Evolutionary conservation across 1,140 invertebrate species (phyloP).

Genomic region (Portunus trituberculatus): DNA sequence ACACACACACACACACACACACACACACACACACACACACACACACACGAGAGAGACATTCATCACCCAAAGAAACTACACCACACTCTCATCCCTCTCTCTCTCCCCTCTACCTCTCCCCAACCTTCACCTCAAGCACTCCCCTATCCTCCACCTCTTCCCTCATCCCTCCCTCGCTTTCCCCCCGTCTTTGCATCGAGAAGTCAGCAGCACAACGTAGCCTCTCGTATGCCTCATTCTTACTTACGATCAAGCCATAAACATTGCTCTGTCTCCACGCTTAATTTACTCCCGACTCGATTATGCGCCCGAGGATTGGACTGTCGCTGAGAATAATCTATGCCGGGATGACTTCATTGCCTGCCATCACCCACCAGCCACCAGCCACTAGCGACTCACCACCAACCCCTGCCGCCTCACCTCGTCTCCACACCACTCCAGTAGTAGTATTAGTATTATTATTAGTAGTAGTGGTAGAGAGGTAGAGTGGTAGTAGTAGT

Average conservation of each 20-base stretch:
- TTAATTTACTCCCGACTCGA: constrained; percentile 6
- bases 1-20: too few relatives aligned
- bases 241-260: neutral
- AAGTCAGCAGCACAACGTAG: neutral
- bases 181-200: neutral
- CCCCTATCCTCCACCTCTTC: neutral
- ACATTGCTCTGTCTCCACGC: neutral
- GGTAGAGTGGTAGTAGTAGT: too few relatives aligned
- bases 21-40: too few relatives aligned
- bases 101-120: neutral
- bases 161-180: neutral
- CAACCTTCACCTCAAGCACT: neutral
- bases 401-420: neutral
- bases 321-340: neutral
- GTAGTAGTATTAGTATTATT: too few relatives aligned
- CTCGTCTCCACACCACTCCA: neutral
- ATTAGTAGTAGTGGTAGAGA: too few relatives aligned
- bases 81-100: neutral
- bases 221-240: neutral
- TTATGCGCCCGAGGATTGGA: neutral
- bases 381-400: neutral
- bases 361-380: neutral
- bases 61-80: neutral
- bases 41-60: neutral
- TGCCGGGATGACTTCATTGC: neutral